Conservation (phyloP, 2,888 invertebrate species). For the Xestia c-nigrum region DNA sequence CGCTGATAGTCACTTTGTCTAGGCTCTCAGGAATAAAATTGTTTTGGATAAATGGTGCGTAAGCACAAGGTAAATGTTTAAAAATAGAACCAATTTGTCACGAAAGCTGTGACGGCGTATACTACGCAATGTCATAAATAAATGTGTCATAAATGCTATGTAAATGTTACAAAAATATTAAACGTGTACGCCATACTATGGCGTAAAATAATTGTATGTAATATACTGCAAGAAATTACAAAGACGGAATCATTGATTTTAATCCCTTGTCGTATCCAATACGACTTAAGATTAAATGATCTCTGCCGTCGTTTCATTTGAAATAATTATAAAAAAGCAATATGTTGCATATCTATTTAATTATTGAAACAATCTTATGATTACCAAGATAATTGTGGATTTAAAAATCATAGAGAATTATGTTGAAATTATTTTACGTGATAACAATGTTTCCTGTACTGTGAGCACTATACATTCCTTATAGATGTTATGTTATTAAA, state of each 20-base stretch:
- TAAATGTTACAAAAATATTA: slow-evolving; percentile 25
- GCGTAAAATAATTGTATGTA: slow-evolving; percentile 16
- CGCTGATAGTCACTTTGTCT: background rate
- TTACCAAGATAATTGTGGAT: slow-evolving; percentile 47
- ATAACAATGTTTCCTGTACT: slow-evolving; percentile 45
- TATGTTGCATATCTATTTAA: slow-evolving; percentile 64
- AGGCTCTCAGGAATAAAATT: background rate
- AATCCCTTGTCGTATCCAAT: slow-evolving; percentile 39
- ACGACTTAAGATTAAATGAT: slow-evolving; percentile 35
- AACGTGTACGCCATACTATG: slow-evolving; percentile 8
- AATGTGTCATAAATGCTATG: slow-evolving; percentile 33
- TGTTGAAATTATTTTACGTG: slow-evolving; percentile 46
- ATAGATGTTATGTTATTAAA: slow-evolving; percentile 66
- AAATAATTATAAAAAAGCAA: slow-evolving; percentile 62
- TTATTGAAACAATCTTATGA: slow-evolving; percentile 53
- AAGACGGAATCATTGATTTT: slow-evolving; percentile 8
- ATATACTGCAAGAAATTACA: background rate
- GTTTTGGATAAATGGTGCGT: background rate
- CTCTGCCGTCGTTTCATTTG: slow-evolving; percentile 31
- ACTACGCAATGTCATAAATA: slow-evolving; percentile 14
- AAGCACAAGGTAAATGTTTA: background rate
- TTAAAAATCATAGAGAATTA: slow-evolving; percentile 43
- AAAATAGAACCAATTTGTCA: background rate
- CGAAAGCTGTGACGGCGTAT: background rate
- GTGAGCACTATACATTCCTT: slow-evolving; percentile 62